Conservation (phyloP, 2,797 vertebrate species). For the Phaenicophaeus curvirostris region DNA sequence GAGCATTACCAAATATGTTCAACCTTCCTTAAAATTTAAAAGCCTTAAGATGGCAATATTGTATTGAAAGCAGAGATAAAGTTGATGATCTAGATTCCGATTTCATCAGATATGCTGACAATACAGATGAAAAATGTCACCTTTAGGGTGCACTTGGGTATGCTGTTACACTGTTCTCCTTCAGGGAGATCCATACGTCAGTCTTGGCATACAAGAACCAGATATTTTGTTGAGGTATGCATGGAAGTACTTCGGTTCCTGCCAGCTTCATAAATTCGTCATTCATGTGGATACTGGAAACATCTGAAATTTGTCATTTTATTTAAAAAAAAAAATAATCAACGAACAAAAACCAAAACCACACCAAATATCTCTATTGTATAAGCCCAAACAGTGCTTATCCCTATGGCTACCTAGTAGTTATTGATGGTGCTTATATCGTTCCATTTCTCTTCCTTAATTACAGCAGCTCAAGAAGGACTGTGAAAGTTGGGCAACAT, state of each 20-base stretch:
- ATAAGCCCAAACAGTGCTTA: not conserved
- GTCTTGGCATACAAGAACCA: not conserved
- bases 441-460: not conserved
- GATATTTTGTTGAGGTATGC: not conserved
- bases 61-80: not conserved
- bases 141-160: not conserved
- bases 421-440: not conserved
- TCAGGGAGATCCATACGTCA: not conserved
- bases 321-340: not conserved
- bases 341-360: not conserved
- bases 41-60: not conserved
- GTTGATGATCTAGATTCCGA: not conserved
- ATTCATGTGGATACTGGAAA: not conserved
- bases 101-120: not conserved
- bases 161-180: not conserved
- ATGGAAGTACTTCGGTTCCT: not conserved
- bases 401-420: not conserved
- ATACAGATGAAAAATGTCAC: fast-evolving
- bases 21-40: not conserved
- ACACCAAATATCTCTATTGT: not conserved
- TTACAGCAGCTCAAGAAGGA: not conserved
- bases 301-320: not conserved
- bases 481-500: not conserved
- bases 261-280: not conserved
- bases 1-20: not conserved